phyloP scores from a whole-genome alignment of 2,888 invertebrate genomes.

The Hydropsyche betteni region DNA sequence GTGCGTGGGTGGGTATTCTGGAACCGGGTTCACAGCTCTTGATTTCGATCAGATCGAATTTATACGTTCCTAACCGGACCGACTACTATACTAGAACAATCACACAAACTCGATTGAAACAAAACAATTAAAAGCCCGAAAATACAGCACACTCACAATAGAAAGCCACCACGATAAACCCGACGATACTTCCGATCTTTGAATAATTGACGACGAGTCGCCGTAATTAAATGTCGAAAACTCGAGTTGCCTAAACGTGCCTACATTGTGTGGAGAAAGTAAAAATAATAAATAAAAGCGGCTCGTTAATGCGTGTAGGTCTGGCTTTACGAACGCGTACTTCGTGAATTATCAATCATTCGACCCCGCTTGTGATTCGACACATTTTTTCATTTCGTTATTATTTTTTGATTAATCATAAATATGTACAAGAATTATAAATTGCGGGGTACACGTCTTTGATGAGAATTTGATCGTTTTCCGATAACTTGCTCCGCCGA shows the following conservation, averaged over 20 bases:
- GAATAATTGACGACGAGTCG: slow-evolving; percentile 14
- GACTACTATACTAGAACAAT: slow-evolving; percentile 9
- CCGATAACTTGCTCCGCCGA: neutral
- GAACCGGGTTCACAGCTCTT: slow-evolving; percentile 41
- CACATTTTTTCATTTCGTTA: neutral
- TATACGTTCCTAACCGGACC: slow-evolving; percentile 31
- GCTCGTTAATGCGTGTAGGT: slow-evolving; percentile 6
- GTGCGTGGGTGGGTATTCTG: slow-evolving; percentile 40
- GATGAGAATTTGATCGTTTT: slow-evolving; percentile 22
- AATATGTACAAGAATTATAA: neutral
- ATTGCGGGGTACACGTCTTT: neutral
- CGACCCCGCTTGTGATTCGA: neutral
- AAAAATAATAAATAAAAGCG: slow-evolving; percentile 28
- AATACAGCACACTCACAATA: neutral
- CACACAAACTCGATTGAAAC: neutral
- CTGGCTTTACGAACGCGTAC: neutral
- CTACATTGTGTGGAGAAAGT: slow-evolving; percentile 14
- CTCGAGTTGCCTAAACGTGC: neutral
- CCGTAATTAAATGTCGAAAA: slow-evolving; percentile 21
- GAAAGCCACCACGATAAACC: neutral
- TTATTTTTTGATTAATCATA: too few relatives aligned
- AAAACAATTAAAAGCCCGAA: slow-evolving; percentile 10
- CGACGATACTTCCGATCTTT: slow-evolving; percentile 22
- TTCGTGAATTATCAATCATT: slow-evolving; percentile 23
- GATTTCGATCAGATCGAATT: slow-evolving; percentile 41